Percentiles rank a stretch among this genome's conserved stretches.
phyloP scores from a whole-genome alignment of 2,888 invertebrate species.

The Zygothrica quintamaculata region DNA sequence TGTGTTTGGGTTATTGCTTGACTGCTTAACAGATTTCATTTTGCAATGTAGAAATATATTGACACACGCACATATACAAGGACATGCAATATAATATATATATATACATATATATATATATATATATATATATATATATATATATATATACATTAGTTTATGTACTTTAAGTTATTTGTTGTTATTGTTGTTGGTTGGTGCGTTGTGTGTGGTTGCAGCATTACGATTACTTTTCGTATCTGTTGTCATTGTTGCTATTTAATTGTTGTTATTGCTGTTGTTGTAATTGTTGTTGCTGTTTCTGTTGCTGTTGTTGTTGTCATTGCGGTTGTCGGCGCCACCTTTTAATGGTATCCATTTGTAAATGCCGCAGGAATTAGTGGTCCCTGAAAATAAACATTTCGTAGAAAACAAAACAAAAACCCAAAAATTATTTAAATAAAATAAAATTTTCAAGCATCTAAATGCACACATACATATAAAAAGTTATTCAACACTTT shows the following conservation, averaged over 20 bases:
- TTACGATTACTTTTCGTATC: conserved; percentile 55
- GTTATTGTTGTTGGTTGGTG: conserved; percentile 32
- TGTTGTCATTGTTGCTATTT: conserved; percentile 40
- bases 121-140: conserved; percentile 28
- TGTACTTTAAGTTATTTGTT: conserved; percentile 40
- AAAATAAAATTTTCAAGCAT: conserved; percentile 54
- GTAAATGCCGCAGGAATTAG: conserved; percentile 99
- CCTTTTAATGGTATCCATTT: conserved; percentile 95
- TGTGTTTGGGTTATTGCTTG: conserved; percentile 34
- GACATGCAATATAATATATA: conserved; percentile 18
- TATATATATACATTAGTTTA: conserved; percentile 46
- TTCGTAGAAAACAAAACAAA: conserved; percentile 67
- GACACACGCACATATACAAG: conserved; percentile 33
- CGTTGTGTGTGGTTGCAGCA: conserved; percentile 60
- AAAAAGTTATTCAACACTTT: conserved; percentile 24
- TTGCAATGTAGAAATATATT: conserved; percentile 54
- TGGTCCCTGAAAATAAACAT: conserved; percentile 90
- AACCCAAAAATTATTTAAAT: conserved; percentile 74
- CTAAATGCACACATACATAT: conserved; percentile 69
- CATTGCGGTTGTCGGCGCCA: conserved; percentile 80
- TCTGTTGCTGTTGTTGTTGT: conserved; percentile 63
- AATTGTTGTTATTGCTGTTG: conserved; percentile 47
- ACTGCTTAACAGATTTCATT: conserved; percentile 62
- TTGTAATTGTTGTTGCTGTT: conserved; percentile 56
- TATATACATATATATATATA: conserved; percentile 29